Evolutionary conservation across 2,888 invertebrate species (phyloP), one percentile per base, ranked within the genome.

Genomic region (Lobophora halterata): DNA sequence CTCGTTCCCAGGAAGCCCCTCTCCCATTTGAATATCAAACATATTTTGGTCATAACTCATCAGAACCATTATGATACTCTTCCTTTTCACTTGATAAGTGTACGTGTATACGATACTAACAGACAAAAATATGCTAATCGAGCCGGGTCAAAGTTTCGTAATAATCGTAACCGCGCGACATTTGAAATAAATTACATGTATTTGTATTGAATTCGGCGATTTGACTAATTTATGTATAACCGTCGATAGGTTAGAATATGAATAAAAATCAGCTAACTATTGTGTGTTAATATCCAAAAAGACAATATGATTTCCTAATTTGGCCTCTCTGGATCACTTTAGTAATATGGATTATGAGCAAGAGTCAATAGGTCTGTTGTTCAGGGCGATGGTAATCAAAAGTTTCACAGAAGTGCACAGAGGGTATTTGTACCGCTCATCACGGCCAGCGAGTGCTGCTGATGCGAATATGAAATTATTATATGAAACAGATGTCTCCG

Each of bases 1-100:
- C 18, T 36, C 58, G 71, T 72, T 79, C 79, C 76, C 82, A 76
- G 87, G 87, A 87, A 82, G 80, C 71, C 78, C 74, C 70, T 70
- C 61, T 68, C 65, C 71, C 65, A 82, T 83, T 80, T 83, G 87
- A 87, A 87, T 87, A 85, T 80, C 79, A 85, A 87, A 83, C 68
- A 71, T 77, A 75, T 71, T 77, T 79, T 58, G 74, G 74, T 74
- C 72, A 85, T 86, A 86, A 76, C 76, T 86, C 79, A 85, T 83
- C 66, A 58, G 57, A 77, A 79, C 79, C 74, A 80, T 85, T 86
- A 87, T 87, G 79, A 87, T 83, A 82, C 86, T 79, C 78, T 79
- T 82, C 81, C 85, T 81, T 61, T 65, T 67, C 58, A 55, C 65
- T 71, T 68, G 67, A 71, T 70, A 55, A 17, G 5, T 17, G 25